phyloP scores from a whole-genome alignment of 2,797 vertebrate species.

The Rhinatrema bivittatum region DNA sequence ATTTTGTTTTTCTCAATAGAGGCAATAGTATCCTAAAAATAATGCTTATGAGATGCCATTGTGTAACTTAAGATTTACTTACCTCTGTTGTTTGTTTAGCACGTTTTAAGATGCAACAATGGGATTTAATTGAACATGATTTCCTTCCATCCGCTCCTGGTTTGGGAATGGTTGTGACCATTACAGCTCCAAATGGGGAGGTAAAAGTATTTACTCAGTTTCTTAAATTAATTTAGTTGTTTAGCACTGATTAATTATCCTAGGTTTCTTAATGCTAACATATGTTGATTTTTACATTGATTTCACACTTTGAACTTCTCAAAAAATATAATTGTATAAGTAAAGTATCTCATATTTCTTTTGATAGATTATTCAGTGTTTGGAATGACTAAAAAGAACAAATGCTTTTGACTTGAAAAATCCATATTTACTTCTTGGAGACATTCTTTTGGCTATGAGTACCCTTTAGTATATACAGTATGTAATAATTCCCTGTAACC shows the following conservation, averaged over 20 bases:
- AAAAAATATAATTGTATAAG: no score
- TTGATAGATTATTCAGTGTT: no score
- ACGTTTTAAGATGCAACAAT: constrained; percentile 73
- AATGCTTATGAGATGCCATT: no score
- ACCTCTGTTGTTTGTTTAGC: constrained; percentile 50
- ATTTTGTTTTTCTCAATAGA: neutral
- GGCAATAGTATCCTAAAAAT: no score
- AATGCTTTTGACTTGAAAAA: no score
- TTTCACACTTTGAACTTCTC: neutral
- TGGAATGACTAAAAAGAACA: no score
- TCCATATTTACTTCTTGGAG: no score
- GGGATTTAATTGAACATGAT: constrained; percentile 47
- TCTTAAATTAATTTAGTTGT: neutral
- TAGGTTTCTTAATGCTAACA: neutral
- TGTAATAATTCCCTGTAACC: no score
- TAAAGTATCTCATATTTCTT: no score
- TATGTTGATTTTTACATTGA: neutral
- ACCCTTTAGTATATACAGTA: no score
- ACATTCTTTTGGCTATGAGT: no score
- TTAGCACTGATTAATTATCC: neutral
- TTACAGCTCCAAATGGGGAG: constrained; percentile 66
- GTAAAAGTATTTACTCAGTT: constrained; percentile 40
- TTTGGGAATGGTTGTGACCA: constrained; percentile 71
- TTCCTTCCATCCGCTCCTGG: constrained; percentile 63
- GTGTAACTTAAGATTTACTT: constrained; percentile 4